Conservation (phyloP, 2,113 vertebrate genomes). For the Gasterosteus nipponicus region DNA sequence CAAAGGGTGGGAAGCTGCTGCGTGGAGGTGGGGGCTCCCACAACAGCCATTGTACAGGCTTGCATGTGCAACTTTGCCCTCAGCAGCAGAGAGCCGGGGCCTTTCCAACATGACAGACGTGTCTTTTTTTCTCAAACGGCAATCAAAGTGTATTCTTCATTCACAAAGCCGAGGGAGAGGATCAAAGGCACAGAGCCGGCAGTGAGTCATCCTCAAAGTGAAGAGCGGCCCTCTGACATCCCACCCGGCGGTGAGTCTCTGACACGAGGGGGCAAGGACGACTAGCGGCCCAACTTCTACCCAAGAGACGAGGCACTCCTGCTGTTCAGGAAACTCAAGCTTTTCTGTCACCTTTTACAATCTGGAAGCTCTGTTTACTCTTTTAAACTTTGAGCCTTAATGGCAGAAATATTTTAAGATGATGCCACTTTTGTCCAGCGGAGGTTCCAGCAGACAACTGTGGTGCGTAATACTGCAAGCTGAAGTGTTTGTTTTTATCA, state of each 20-base stretch:
- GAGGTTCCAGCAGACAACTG: not conserved
- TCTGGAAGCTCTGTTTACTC: not conserved
- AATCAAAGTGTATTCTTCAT: constrained; percentile 74
- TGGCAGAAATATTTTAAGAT: not conserved
- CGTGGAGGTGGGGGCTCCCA: constrained; percentile 15
- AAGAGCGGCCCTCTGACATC: constrained; percentile 60
- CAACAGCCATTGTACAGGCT: constrained; percentile 45
- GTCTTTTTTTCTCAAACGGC: constrained; percentile 65
- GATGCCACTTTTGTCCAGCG: not conserved
- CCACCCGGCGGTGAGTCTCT: constrained; percentile 59
- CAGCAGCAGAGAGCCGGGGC: constrained; percentile 41
- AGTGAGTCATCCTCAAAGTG: constrained; percentile 68
- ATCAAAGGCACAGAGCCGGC: constrained; percentile 67
- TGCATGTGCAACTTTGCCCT: constrained; percentile 54
- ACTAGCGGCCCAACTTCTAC: constrained; percentile 12
- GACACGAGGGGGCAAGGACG: constrained; percentile 37
- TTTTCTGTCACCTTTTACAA: not conserved
- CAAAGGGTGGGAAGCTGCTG: constrained; percentile 45
- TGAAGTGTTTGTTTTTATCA: not conserved
- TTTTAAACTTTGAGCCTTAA: not conserved
- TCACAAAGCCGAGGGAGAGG: constrained; percentile 68
- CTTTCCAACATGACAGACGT: constrained; percentile 64
- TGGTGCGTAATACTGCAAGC: not conserved
- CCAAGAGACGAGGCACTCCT: not conserved
- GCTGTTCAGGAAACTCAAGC: constrained; percentile 1